phyloP scores from a whole-genome alignment of 2,113 vertebrate species.

The Clinocottus analis region DNA sequence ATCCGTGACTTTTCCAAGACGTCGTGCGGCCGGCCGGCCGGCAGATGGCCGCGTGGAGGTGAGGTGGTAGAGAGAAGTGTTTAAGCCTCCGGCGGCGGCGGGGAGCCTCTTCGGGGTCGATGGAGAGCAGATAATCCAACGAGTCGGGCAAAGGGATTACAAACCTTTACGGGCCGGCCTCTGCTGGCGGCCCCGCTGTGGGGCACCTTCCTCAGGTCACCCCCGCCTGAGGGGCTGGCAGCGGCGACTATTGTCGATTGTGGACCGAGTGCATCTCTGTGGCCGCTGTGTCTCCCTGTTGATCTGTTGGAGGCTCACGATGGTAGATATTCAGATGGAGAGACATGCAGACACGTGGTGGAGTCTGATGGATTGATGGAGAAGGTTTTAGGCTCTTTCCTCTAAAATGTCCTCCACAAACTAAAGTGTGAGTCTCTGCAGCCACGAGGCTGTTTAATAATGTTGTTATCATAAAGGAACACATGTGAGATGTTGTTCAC shows the following conservation, averaged over 20 bases:
- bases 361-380: background rate
- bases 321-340: background rate
- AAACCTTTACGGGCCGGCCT: constrained; percentile 75
- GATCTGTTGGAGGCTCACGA: background rate
- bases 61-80: too few species aligned
- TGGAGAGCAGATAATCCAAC: constrained; percentile 74
- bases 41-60: constrained; percentile 77
- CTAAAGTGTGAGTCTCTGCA: too few species aligned
- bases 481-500: too few species aligned
- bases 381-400: too few species aligned
- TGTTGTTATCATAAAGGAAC: too few species aligned
- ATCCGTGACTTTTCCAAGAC: constrained; percentile 56
- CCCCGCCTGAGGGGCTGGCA: constrained; percentile 57
- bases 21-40: constrained; percentile 50
- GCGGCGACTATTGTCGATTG: constrained; percentile 29
- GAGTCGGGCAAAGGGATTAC: constrained; percentile 78
- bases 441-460: too few species aligned
- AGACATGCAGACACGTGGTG: background rate
- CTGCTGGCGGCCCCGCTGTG: constrained; percentile 74
- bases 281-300: background rate
- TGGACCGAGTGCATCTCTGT: constrained; percentile 30
- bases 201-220: constrained; percentile 69
- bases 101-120: constrained; percentile 77
- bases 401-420: too few species aligned
- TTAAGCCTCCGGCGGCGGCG: constrained; percentile 62